Percentiles rank a stretch among this genome's conserved stretches.
phyloP scores from a whole-genome alignment of 2,113 vertebrate genomes.

The Periophthalmodon schlosseri region DNA sequence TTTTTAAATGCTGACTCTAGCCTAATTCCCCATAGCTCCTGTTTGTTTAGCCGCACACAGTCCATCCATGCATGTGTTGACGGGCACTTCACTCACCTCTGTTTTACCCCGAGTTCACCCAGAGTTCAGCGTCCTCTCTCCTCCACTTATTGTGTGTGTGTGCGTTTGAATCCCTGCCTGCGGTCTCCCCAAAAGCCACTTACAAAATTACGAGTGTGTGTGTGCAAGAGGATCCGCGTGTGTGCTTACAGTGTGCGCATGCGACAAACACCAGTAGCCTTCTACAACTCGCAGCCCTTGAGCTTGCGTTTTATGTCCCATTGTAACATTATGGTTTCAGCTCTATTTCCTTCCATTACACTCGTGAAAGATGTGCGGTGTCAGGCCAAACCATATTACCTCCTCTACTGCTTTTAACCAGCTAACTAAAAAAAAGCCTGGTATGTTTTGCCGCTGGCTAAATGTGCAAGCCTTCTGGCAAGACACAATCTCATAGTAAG shows the following conservation, averaged over 20 bases:
- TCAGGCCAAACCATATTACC: slow-evolving; percentile 36
- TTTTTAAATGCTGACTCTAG: background rate
- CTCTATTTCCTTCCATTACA: slow-evolving; percentile 48
- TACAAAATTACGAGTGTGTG: slow-evolving; percentile 23
- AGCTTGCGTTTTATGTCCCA: slow-evolving; percentile 44
- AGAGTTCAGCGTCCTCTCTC: slow-evolving; percentile 73
- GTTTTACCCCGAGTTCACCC: slow-evolving; percentile 73
- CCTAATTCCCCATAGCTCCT: background rate
- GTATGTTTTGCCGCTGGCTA: slow-evolving; percentile 26
- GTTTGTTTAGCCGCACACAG: slow-evolving; percentile 12
- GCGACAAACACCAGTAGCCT: slow-evolving; percentile 38
- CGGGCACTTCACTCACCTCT: slow-evolving; percentile 67
- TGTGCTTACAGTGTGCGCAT: slow-evolving; percentile 23
- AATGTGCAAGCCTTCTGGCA: background rate
- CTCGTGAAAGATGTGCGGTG: slow-evolving; percentile 33
- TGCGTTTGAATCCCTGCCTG: slow-evolving; percentile 37
- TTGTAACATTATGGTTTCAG: slow-evolving; percentile 38
- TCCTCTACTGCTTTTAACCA: slow-evolving; percentile 16
- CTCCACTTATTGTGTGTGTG: slow-evolving; percentile 53
- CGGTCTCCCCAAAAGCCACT: slow-evolving; percentile 71
- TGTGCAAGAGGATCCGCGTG: slow-evolving; percentile 47
- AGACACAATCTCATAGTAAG: slow-evolving; percentile 28
- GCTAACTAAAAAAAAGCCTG: slow-evolving; percentile 29
- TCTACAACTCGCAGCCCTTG: slow-evolving; percentile 40
- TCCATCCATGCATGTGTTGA: slow-evolving; percentile 34